Conservation (phyloP, 1,140 invertebrate species). For the Heliconius himera region DNA sequence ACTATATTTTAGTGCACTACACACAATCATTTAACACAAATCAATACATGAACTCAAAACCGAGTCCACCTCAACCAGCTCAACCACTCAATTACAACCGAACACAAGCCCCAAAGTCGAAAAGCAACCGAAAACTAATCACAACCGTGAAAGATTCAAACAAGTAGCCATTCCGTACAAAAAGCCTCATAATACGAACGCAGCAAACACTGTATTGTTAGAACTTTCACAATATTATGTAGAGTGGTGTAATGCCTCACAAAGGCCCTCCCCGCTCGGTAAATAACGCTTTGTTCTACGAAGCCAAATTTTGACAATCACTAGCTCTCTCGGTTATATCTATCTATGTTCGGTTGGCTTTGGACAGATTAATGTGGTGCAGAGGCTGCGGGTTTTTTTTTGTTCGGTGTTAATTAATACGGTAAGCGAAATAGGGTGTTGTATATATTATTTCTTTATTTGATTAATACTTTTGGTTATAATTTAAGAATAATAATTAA, state of each 20-base stretch:
- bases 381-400: not conserved
- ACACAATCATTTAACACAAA: not conserved
- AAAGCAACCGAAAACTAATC: conserved; percentile 56
- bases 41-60: not conserved
- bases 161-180: conserved; percentile 63
- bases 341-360: conserved; percentile 57
- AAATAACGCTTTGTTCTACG: conserved; percentile 81
- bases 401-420: not conserved
- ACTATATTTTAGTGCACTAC: no score
- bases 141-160: conserved; percentile 59
- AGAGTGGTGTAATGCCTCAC: conserved; percentile 78
- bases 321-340: conserved; percentile 72
- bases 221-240: conserved; percentile 81
- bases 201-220: conserved; percentile 74
- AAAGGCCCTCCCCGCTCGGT: conserved; percentile 71
- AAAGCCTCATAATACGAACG: conserved; percentile 67
- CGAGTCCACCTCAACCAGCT: not conserved
- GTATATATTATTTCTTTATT: not conserved
- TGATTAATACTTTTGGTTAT: not conserved
- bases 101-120: conserved; percentile 30
- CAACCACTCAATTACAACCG: conserved; percentile 20
- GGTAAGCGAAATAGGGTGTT: no score
- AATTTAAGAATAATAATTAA: no score
- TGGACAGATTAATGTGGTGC: conserved; percentile 50
- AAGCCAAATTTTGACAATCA: conserved; percentile 82